Evolutionary conservation across 2,113 vertebrate genomes (phyloP).

Genomic region (Parus major): DNA sequence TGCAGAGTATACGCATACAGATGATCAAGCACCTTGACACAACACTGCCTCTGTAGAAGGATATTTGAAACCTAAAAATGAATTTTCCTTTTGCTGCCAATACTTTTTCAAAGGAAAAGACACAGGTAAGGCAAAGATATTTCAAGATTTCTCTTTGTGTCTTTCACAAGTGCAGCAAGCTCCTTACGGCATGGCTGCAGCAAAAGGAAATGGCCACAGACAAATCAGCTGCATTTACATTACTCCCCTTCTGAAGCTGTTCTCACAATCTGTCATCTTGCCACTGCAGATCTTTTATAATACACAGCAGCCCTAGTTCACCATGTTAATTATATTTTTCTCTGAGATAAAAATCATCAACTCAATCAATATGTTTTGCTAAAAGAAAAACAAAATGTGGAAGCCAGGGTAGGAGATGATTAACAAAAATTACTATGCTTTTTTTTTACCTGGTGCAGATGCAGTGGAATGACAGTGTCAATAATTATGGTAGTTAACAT

Average conservation of each 20-base stretch:
- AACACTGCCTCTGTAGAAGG: neutral
- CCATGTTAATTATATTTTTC: neutral
- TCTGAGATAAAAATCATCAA: neutral
- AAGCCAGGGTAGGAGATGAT: neutral
- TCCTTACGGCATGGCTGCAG: fast-evolving
- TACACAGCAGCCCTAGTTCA: neutral
- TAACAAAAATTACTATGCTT: neutral
- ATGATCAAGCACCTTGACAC: neutral
- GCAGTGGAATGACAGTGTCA: neutral
- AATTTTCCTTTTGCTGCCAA: neutral
- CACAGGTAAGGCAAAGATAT: neutral
- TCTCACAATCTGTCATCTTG: neutral
- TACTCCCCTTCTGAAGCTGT: neutral
- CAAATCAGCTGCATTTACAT: neutral
- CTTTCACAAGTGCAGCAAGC: neutral
- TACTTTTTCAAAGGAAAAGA: neutral
- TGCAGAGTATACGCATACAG: neutral
- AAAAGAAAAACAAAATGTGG: neutral
- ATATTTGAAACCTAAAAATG: neutral
- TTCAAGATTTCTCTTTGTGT: neutral
- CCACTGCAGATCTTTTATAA: neutral
- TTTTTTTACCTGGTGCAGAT: neutral
- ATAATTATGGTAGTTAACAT: neutral
- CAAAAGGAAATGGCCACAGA: neutral
- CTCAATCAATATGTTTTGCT: neutral